A percentile compares a stretch with the other conserved stretches of the same genome.
Evolutionary conservation across 2,113 vertebrate species (phyloP).

Genomic region (Daboia siamensis): DNA sequence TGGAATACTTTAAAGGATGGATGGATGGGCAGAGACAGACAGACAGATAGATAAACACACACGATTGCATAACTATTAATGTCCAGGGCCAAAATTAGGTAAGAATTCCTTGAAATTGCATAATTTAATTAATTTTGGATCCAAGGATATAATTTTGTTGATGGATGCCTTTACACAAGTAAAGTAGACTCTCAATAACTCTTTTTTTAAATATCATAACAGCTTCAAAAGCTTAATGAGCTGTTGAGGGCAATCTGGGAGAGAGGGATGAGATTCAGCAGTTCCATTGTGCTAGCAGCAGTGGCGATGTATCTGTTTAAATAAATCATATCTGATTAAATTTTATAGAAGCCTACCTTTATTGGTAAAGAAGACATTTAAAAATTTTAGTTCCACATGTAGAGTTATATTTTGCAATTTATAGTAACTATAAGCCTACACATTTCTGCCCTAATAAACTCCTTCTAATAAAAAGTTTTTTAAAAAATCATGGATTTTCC

Average conservation of each 20-base stretch:
- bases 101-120: neutral
- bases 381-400: neutral
- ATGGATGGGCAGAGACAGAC: neutral
- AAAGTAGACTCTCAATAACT: neutral
- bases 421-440: neutral
- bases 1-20: neutral
- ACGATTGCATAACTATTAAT: neutral
- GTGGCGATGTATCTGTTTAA: neutral
- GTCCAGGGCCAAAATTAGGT: neutral
- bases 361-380: neutral
- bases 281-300: neutral
- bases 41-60: neutral
- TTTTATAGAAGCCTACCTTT: neutral
- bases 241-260: neutral
- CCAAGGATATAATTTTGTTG: neutral
- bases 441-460: neutral
- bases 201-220: neutral
- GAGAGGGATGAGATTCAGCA: neutral
- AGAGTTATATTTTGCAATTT: neutral
- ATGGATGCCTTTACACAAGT: neutral
- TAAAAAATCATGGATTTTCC: neutral
- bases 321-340: neutral
- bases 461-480: neutral
- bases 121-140: neutral
- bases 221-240: neutral